Evolutionary conservation across 2,797 vertebrate genomes (phyloP), one percentile per base, ranked within the genome.

Genomic region (Rhadinocentrus ornatus): DNA sequence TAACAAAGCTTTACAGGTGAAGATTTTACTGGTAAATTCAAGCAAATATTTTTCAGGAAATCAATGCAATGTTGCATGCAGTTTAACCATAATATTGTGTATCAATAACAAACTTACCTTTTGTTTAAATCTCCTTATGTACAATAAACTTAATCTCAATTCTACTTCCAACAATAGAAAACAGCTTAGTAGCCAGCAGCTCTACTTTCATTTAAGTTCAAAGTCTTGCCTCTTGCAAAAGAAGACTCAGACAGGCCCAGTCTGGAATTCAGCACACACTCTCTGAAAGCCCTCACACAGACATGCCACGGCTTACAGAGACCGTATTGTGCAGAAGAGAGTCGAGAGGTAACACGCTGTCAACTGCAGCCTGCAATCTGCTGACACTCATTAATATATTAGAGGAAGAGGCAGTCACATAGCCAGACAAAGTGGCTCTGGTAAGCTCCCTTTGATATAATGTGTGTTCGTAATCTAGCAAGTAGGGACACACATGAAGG

Each of bases 241-340:
- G 22, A 4, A 12, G 50, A 24, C 59, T 6, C 32, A 72, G 64
- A 71, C 48, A 73, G 27, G 24, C 8, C 32, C 37, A 56, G 62
- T 74, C 46, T 73, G 57, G 67, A 41, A 60, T 74, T 84, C 66
- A 69, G 34, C 32, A 50, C 63, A 70, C 37, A n/a, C 32, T 27
- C 39, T 13, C 26, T 27, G 35, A 34, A 34, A 53, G 27, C 37
- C 1, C 63, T 52, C 69, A 24, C 35, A 39, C 48, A 26, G 52
- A 67, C 61, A 18, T 1, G 26, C 53, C 37, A 12, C 55, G 2
- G 57, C 68, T 77, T 62, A 90, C 74, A 91, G 74, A 85, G 72
- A 46, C 64, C 18, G 62, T 4, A 69, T 71, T 89, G 82, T 88
- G 75, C 60, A 37, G 50, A 32, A 63, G 20, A 16, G 46, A 64